Base-by-base conservation (phyloP, 64 coral and sea anemone species). In the Platygyra sinensis region DNA sequence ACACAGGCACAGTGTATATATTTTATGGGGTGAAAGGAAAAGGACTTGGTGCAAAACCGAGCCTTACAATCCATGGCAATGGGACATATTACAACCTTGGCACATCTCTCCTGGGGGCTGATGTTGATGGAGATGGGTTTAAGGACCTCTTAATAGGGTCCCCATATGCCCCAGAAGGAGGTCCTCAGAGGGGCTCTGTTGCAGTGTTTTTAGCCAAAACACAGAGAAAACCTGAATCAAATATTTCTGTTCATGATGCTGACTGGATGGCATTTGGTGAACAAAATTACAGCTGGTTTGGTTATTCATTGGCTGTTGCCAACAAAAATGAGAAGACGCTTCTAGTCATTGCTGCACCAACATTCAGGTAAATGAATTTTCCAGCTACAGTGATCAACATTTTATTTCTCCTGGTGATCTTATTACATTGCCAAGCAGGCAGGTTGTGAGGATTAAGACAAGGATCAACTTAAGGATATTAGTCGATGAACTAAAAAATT, bases 281-380 rank as follows among this genome's bases (percentile, higher is more conserved):
- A 73, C 97, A 99, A 71, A 88, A 99, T 60, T 99, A 95, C 73
- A 93, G 97, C 30, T 99, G 97, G 97, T 99, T 99, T 95, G 97
- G 97, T 91, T 83, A 93, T 80, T 91, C 90, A 3, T 30, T 96
- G 50, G 75, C 25, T 29, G 84, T 90, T 13, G 62, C 61, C 46
- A 49, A 86, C 50, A 75, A 20, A 64, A 89, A 52, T 28, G 85
- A 74, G 30, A 90, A 82, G 36, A 76, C 83, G 52, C 18, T 95
- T 62, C 65, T 95, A 18, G 15, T 96, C 62, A 74, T 99, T 30
- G 76, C 83, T 79, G 97, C 97, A 79, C 97, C 97, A 63, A 96
- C 97, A 29, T 99, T 91, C 61, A 95, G 97, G 97, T 99, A 82
- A 72, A 18, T 54, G 22, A 18, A 11, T 15, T 10, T 63, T 7